Evolutionary conservation across 2,888 invertebrate genomes (phyloP), one percentile per base, ranked within the genome.

Genomic region (Meghimatium bilineatum): DNA sequence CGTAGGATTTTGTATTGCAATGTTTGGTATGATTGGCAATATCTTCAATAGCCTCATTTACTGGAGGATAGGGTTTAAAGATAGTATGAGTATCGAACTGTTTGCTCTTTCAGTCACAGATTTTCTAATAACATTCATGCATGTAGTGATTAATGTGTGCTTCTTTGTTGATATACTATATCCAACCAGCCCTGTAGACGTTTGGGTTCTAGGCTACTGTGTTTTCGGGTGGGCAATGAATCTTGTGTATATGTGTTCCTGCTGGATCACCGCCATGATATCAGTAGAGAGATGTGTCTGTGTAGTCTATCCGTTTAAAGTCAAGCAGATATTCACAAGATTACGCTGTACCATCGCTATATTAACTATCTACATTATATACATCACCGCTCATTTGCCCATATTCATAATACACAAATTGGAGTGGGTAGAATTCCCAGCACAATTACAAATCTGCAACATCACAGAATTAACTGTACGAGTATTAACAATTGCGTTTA

Each of bases 81-180:
- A 82, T 56, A 76, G 82, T 34, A 82, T 82, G 82, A 76, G 76
- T 69, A 34, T 82, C 20, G 82, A 76, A 17, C 76, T 82, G 14
- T 82, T 66, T 23, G 49, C 34, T 66, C 52, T 82, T 34, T 82
- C 82, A 32, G 76, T 82, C 34, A 76, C 82, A 34, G 82, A 82
- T 36, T 56, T 80, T 29, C 32, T 34, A 20, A 78, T 78, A 12
- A 78, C 78, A 6, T 12, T 2, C 3, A 3, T 60, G 8, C n/a
- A 29, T 32, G 32, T 83, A 26, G 72, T 60, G 2, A 44, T 34
- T 26, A 26, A 20, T 32, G 10, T 71, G 26, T 82, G 75, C 29
- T 76, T 52, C 23, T 2, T 56, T 44, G 14, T 38, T 5, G n/a
- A 76, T 12, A 26, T 56, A 20, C 6, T 82, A 1, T 76, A 74